Base-by-base conservation (phyloP, 2,888 invertebrate genomes). In the Standfussiana lucernea region DNA sequence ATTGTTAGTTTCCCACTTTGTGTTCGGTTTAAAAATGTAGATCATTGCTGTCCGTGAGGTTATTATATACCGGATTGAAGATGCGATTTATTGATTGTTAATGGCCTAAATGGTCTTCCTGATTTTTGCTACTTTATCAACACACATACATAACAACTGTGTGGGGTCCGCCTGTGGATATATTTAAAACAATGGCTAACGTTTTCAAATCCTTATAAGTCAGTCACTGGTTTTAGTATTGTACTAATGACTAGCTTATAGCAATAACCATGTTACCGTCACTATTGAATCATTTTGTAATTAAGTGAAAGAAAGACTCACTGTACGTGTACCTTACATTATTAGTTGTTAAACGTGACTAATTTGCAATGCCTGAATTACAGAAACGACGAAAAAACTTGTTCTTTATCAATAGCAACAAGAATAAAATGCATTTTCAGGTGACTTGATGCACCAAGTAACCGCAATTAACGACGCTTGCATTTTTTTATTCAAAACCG, bases 331-430 rank as follows among this genome's bases (percentile, higher is more conserved):
- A 7, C 15, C 47, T 24, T 21, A 32, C 32, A 50, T 35, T 42
- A 11, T 64, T n/a, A 11, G 42, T 45, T 18, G 35, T 35, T 24
- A 69, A 28, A 50, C 72, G 47, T 45, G n/a, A 74, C 42, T 7
- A 45, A 45, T 47, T 28, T n/a, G 28, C 18, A 11, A 47, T 24
- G 35, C 28, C 37, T 73, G n/a, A 73, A 59, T 72, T 73, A 28
- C 74, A 32, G 28, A 47, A 28, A 72, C 28, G 18, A 72, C 28
- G 18, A 24, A 4, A 8, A 15, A 37, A 61, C 61, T 47, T n/a
- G 73, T 73, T 47, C 7, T 11, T 61, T 75, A 45, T 75, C 62
- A 59, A 28, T 45, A 28, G 0, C 18, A 13, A 11, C 1, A 56
- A 45, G 28, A 35, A 42, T n/a, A 32, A 61, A 69, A 40, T 21